phyloP scores from a whole-genome alignment of 2,888 invertebrate species.

The Lordiphosa fenestrarum region DNA sequence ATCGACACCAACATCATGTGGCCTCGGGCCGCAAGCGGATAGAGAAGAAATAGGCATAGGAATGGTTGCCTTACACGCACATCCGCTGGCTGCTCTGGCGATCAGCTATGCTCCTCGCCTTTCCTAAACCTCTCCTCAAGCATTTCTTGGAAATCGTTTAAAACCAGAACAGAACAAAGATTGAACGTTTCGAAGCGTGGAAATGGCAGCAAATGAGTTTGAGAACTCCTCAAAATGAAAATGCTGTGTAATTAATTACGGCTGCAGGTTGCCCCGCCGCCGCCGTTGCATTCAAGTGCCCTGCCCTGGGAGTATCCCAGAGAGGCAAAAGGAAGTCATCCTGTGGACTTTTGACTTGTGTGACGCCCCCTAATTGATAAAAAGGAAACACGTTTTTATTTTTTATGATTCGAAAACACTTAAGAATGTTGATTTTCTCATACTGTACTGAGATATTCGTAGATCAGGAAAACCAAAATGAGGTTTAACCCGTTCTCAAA shows the following conservation, averaged over 20 bases:
- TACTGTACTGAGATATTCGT: no score
- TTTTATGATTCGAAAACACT: no score
- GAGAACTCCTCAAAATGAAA: conserved; percentile 60
- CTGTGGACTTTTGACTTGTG: conserved; percentile 14
- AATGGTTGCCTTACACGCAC: conserved; percentile 30
- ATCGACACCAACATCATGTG: conserved; percentile 23
- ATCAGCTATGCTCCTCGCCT: conserved; percentile 26
- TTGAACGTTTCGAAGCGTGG: conserved; percentile 49
- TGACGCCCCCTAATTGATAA: no score
- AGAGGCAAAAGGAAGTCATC: conserved; percentile 51
- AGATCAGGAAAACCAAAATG: no score
- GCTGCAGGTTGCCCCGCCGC: conserved; percentile 34
- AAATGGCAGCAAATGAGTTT: conserved; percentile 39
- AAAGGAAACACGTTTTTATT: no score
- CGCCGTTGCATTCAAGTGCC: conserved; percentile 16
- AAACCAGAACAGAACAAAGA: conserved; percentile 50
- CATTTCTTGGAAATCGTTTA: conserved; percentile 68
- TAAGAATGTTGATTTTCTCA: no score
- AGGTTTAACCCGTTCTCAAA: no score
- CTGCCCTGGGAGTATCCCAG: conserved; percentile 14
- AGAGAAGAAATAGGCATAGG: conserved; percentile 8
- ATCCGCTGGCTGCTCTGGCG: conserved; percentile 60
- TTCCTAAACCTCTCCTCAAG: conserved; percentile 44
- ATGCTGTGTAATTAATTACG: conserved; percentile 73
- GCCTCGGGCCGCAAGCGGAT: conserved; percentile 13